A percentile compares a stretch with the other conserved stretches of the same genome.
Conservation (phyloP, 2,797 vertebrate genomes). For the Danio choprae region DNA sequence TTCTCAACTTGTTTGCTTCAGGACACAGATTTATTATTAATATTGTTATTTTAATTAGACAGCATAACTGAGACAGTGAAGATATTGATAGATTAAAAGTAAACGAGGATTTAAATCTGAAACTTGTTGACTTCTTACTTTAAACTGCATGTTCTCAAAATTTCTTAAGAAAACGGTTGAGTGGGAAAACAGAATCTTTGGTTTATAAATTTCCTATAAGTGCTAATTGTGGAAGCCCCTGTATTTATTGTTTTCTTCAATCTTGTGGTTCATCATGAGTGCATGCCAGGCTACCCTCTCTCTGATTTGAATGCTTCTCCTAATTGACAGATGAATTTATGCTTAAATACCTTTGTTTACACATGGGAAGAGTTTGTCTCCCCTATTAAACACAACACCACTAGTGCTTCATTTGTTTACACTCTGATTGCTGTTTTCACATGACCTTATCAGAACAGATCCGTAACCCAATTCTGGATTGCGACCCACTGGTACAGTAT, state of each 20-base stretch:
- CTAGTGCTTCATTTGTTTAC: not conserved
- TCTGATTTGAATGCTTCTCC: not conserved
- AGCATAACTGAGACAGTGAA: not conserved
- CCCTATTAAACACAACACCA: not conserved
- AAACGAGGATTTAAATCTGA: not conserved
- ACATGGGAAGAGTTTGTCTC: not conserved
- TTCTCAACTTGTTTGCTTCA: not conserved
- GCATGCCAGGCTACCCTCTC: not conserved
- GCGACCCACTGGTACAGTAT: not conserved
- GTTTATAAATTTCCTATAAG: not conserved
- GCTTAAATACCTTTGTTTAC: not conserved
- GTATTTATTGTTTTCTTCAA: not conserved
- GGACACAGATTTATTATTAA: too few species aligned
- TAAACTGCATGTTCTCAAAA: too few species aligned
- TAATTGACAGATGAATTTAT: not conserved
- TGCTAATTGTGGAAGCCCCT: not conserved
- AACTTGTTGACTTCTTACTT: not conserved
- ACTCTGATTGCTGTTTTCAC: not conserved
- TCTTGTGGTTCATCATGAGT: slow-evolving; percentile 2
- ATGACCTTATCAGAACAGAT: not conserved
- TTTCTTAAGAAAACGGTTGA: too few species aligned
- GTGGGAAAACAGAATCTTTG: not conserved
- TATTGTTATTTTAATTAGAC: too few species aligned
- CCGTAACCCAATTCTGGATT: not conserved
- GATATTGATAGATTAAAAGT: not conserved